These are phyloP conservation scores for Mesembrinibis cayennensis DNA, from an alignment of 2,113 vertebrate genomes.

Conservation along the genomic window DNA sequence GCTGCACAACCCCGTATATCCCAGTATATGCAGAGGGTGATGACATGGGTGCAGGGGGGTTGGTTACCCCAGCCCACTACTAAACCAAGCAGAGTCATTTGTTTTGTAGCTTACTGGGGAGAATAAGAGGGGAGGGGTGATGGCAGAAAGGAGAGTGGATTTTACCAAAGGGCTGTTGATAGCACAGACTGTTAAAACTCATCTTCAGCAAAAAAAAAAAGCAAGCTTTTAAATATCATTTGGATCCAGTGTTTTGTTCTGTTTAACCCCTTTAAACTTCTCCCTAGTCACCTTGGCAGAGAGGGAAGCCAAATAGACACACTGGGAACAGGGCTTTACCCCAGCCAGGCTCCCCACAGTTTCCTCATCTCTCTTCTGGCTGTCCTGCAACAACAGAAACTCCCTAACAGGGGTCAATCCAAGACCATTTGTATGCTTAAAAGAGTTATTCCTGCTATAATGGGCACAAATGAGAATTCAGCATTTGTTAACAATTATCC, in stretches of 20 bases:
- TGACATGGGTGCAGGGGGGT: neutral
- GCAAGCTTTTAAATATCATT: neutral
- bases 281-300: neutral
- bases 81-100: neutral
- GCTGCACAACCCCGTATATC: neutral
- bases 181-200: neutral
- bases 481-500: slow-evolving; percentile 41
- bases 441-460: neutral
- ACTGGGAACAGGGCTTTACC: neutral
- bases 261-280: neutral
- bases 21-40: neutral
- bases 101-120: neutral
- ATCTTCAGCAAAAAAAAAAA: neutral
- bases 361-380: neutral
- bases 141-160: neutral
- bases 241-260: neutral
- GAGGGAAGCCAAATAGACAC: neutral
- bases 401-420: neutral
- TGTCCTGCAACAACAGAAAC: neutral
- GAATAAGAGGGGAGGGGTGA: neutral
- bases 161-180: neutral
- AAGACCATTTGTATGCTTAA: neutral
- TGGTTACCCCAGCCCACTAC: neutral
- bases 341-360: neutral
- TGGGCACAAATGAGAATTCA: neutral